Base-by-base conservation (phyloP, 2,797 vertebrate species). In the Lepus oiostolus region DNA sequence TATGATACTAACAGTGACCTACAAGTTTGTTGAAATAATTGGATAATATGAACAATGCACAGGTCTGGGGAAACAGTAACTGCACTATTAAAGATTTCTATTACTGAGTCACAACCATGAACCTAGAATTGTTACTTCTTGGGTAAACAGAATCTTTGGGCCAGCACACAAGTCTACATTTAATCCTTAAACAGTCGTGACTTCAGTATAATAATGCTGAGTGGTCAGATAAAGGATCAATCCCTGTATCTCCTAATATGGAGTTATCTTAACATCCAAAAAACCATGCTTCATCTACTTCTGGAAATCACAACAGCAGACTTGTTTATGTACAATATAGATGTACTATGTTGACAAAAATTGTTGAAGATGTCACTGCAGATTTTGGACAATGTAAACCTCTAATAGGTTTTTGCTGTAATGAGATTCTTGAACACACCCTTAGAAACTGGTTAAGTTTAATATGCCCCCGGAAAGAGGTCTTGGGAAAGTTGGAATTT, bases 281-380 rank as follows among this genome's bases (percentile, higher is more conserved):
- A 94, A 16, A 38, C 83, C 38, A 68, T 4, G 10, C 9, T 71
- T 70, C 52, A 94, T 84, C 22, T 93, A 62, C 35, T 85, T 70
- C 71, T 22, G 35, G 62, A 94, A 76, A 86, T 47, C 62, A 71
- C 91, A 60, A 91, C 63, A 81, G 54, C 16, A 38, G 77, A 30
- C 58, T 11, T 50, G 24, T 10, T 30, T 38, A n/a, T 47, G 22
- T 86, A 79, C 17, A 85, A 24, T 70, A 68, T 0, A 67, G 30
- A 72, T 28, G 47, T 68, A 87, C 30, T 74, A 92, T 92, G 17
- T 30, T 84, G 42, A 92, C 50, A 85, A 62, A 85, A 87, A 85
- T 7, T 26, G 24, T 0, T 92, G 21, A 88, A 76, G 52, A 7
- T 77, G 54, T 67, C 77, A 89, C 62, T 28, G 65, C 30, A 54